Percentiles rank a stretch among this genome's conserved stretches.
Evolutionary conservation across 2,888 invertebrate genomes (phyloP).

Genomic region (Phorcus lineatus): DNA sequence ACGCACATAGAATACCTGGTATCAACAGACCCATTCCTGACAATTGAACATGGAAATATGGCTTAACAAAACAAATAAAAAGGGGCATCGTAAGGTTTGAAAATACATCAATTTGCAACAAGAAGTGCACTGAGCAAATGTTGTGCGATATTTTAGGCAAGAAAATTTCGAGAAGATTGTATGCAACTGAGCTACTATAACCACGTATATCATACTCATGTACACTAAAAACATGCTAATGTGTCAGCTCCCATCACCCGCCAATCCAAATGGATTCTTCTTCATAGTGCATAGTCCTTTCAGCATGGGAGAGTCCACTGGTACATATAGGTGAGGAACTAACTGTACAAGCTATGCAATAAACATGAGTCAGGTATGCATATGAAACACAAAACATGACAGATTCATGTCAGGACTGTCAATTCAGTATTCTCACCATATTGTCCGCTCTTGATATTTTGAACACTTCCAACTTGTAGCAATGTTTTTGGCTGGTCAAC

Average conservation of each 20-base stretch:
- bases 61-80: slow-evolving; percentile 8
- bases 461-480: no score
- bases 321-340: not conserved
- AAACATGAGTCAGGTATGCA: not conserved
- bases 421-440: no score
- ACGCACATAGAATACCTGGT: no score
- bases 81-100: not conserved
- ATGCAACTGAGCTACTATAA: not conserved
- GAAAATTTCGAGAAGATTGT: not conserved
- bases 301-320: slow-evolving; percentile 18
- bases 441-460: no score
- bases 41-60: slow-evolving; percentile 1
- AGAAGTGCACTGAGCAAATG: slow-evolving; percentile 4
- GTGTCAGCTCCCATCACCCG: slow-evolving; percentile 10
- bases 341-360: slow-evolving; percentile 16
- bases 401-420: not conserved
- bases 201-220: not conserved
- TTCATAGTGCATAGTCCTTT: slow-evolving; percentile 16
- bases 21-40: not conserved
- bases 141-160: slow-evolving; percentile 22
- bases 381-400: not conserved
- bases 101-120: not conserved
- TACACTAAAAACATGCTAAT: not conserved
- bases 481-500: no score
- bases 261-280: slow-evolving; percentile 17